Conservation (phyloP, 2,113 vertebrate genomes). For the Salvator merianae region DNA sequence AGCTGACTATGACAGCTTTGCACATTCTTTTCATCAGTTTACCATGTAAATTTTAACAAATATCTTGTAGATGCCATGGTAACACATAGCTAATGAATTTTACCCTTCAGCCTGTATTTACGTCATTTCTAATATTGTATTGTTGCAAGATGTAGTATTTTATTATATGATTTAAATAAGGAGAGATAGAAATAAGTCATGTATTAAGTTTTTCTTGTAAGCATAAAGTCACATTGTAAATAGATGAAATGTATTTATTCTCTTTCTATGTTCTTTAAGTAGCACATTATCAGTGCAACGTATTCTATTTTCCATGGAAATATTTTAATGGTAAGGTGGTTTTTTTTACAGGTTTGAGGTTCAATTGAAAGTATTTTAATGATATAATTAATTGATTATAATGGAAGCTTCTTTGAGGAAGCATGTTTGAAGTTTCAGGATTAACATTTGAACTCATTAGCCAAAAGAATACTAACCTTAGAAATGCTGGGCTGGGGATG, state of each 20-base stretch:
- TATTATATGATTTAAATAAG: not conserved
- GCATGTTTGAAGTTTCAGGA: not conserved
- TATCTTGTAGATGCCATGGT: slow-evolving; percentile 1
- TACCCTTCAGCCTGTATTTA: not conserved
- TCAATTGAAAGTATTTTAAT: too few species aligned
- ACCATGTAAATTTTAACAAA: not conserved
- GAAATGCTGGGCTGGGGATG: not conserved
- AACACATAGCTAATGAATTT: slow-evolving; percentile 11
- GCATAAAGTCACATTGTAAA: not conserved
- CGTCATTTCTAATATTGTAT: not conserved
- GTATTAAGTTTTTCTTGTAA: not conserved
- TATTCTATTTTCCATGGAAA: not conserved
- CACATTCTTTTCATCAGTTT: not conserved
- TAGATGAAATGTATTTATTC: not conserved
- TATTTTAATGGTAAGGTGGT: too few species aligned
- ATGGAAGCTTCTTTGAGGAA: not conserved
- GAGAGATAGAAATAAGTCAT: too few species aligned
- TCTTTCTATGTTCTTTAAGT: not conserved
- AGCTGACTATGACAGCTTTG: too few species aligned
- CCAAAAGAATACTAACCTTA: too few species aligned
- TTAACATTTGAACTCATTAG: not conserved
- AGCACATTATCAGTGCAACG: not conserved
- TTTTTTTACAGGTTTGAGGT: too few species aligned
- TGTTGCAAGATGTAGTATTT: not conserved
- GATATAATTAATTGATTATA: not conserved